Evolutionary conservation across 2,888 invertebrate species (phyloP).

Genomic region (Clistopyga incitator): DNA sequence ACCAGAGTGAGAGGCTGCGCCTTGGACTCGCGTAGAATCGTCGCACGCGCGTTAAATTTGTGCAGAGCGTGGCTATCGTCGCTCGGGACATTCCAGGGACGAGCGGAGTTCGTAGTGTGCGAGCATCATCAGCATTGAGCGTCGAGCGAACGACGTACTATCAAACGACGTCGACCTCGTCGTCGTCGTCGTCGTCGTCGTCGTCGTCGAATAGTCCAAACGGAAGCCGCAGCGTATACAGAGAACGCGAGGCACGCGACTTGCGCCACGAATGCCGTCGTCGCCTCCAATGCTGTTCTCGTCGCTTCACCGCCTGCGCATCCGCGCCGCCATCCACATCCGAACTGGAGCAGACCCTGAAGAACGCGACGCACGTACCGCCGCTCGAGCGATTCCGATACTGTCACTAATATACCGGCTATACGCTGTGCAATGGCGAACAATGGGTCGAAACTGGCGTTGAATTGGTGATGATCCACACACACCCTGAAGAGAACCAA

Average conservation of each 20-base stretch:
- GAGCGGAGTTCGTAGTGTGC: slow-evolving; percentile 7
- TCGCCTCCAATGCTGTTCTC: slow-evolving; percentile 46
- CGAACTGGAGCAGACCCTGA: slow-evolving; percentile 74
- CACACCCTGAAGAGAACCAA: neutral
- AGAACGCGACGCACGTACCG: slow-evolving; percentile 55
- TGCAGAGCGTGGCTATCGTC: slow-evolving; percentile 25
- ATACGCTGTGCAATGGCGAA: neutral
- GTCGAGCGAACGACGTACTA: slow-evolving; percentile 62
- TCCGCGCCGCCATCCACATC: slow-evolving; percentile 40
- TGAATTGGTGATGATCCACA: neutral
- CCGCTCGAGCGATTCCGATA: slow-evolving; percentile 1
- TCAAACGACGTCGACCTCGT: slow-evolving; percentile 72
- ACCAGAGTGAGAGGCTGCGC: neutral
- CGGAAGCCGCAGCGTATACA: slow-evolving; percentile 74
- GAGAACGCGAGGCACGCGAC: slow-evolving; percentile 75
- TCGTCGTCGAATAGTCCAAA: slow-evolving; percentile 75
- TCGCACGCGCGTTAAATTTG: slow-evolving; percentile 29
- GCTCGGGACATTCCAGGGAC: slow-evolving; percentile 37
- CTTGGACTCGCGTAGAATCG: slow-evolving; percentile 13
- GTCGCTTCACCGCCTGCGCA: slow-evolving; percentile 41
- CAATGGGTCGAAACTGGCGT: neutral
- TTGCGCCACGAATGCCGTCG: slow-evolving; percentile 74
- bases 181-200: no score
- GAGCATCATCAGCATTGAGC: slow-evolving; percentile 34
- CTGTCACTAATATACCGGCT: slow-evolving; percentile 28